phyloP scores from a whole-genome alignment of 2,888 invertebrate genomes.

The Cheilosia scutellata region DNA sequence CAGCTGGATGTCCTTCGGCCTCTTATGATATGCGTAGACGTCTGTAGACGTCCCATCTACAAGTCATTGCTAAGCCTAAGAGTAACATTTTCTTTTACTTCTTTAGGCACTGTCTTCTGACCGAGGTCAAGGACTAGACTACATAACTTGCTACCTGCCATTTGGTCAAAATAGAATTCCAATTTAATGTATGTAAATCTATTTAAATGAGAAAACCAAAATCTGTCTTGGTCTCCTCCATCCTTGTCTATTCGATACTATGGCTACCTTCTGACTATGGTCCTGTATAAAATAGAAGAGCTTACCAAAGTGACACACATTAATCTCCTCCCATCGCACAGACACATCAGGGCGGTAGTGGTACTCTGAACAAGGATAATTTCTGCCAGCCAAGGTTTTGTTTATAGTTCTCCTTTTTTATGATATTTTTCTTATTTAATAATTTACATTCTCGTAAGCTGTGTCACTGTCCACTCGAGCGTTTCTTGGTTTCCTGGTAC shows the following conservation, averaged over 20 bases:
- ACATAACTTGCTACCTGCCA: constrained; percentile 8
- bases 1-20: no score
- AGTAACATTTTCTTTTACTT: neutral
- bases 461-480: constrained; percentile 57
- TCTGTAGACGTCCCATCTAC: no score
- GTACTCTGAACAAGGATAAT: constrained; percentile 25
- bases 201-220: constrained; percentile 43
- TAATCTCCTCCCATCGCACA: constrained; percentile 28
- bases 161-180: constrained; percentile 26
- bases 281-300: constrained; percentile 15
- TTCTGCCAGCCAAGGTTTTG: neutral
- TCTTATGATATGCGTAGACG: no score
- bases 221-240: constrained; percentile 26
- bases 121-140: constrained; percentile 4
- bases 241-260: constrained; percentile 22
- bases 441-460: constrained; percentile 58
- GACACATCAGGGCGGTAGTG: neutral
- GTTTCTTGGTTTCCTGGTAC: constrained; percentile 23
- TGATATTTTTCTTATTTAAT: constrained; percentile 34
- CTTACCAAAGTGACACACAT: constrained; percentile 52
- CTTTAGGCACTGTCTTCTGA: neutral
- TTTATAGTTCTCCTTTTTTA: constrained; percentile 5
- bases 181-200: constrained; percentile 47
- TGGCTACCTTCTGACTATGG: constrained; percentile 20
- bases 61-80: no score